Evolutionary conservation across 1,140 invertebrate genomes (phyloP), one percentile per base, ranked within the genome.

Genomic region (Mercenaria mercenaria): DNA sequence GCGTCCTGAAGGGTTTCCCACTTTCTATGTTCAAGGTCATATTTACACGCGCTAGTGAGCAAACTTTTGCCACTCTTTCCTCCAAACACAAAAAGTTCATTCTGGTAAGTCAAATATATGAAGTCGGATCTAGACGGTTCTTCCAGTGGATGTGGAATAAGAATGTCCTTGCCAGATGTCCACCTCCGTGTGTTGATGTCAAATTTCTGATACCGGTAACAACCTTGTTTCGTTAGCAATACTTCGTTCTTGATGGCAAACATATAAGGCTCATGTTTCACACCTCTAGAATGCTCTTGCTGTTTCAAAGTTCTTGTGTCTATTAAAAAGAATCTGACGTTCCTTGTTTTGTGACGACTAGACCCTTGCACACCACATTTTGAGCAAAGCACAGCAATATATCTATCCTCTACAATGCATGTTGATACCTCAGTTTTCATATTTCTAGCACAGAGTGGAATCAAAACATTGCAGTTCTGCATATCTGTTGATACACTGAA

Each of bases 81-180:
- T 61, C 94, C 94, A 85, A 94, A 92, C 1, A 94, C 61, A 56
- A 90, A 94, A 39, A 94, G 74, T n/a, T 92, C 85, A 37, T 74
- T 90, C 8, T 92, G 89, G 72, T 93, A 72, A 34, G 84, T 84
- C 18, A 84, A 56, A 56, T 81, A 84, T 3, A 91, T 56, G 72
- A 84, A 93, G 59, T 93, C 92, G 20, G 41, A 83, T 15, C 93
- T 89, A 26, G 23, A 56, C 8, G 88, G 72, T 26, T 93, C 87
- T 59, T 91, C 82, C 0, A 91, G 56, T 43, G 91, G 84, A 0
- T 84, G 77, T 26, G 91, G 91, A 39, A 94, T 61, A 1, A 92
- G 41, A 18, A 89, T 52, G 4, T 91, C 82, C 41, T 90, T 84
- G 0, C 83, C 79, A 15, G 67, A 10, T 18, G 69, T 59, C 91